These are phyloP conservation scores for Menidia menidia DNA, from an alignment of 2,797 vertebrate species.

Conservation along the genomic window DNA sequence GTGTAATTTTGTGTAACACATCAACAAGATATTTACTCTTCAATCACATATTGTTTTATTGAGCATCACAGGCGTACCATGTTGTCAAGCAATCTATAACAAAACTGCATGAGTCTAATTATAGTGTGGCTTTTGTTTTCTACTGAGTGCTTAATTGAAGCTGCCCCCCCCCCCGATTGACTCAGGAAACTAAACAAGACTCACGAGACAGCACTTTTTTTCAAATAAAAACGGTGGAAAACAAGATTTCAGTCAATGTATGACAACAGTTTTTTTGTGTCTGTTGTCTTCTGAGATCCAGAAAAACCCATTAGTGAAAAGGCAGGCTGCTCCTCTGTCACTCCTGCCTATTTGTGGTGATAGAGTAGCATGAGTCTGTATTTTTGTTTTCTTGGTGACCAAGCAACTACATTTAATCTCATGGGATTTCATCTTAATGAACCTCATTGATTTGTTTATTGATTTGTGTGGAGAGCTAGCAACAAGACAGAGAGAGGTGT, in stretches of 20 bases:
- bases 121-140: not conserved
- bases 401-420: conserved; percentile 69
- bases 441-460: conserved; percentile 78
- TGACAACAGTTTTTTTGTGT: conserved; percentile 24
- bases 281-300: conserved; percentile 35
- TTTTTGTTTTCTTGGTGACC: conserved; percentile 70
- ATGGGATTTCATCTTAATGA: conserved; percentile 77
- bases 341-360: conserved; percentile 49
- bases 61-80: conserved; percentile 17
- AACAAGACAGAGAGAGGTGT: conserved; percentile 70
- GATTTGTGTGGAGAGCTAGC: conserved; percentile 69
- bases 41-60: not conserved
- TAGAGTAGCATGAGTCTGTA: conserved; percentile 46
- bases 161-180: not conserved
- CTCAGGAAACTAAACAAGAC: conserved; percentile 9
- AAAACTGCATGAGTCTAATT: not conserved
- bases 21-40: not conserved
- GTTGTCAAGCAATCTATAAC: not conserved
- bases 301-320: conserved; percentile 33
- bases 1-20: not conserved
- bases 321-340: conserved; percentile 13
- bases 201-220: not conserved
- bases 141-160: not conserved
- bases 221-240: not conserved
- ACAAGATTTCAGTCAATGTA: conserved; percentile 30